A percentile compares a stretch with the other conserved stretches of the same genome.
phyloP scores from a whole-genome alignment of 1,140 invertebrate genomes.

The Lasioglossum baleicum region DNA sequence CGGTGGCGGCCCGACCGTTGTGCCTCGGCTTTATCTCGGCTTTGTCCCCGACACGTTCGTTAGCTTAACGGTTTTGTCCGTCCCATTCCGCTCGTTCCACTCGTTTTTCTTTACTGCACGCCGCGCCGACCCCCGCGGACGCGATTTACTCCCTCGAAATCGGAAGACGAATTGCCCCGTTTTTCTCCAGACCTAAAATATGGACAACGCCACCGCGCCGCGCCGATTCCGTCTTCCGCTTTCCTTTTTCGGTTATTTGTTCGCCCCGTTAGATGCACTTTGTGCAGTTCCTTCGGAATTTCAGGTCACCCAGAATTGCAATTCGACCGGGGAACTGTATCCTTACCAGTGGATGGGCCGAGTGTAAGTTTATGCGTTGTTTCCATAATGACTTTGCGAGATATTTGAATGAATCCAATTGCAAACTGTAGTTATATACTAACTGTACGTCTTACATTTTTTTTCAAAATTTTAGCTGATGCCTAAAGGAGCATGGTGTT shows the following conservation, averaged over 20 bases:
- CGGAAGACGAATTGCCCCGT: slow-evolving; percentile 46
- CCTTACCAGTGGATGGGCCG: no score
- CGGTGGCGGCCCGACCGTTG: neutral
- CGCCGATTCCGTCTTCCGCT: neutral
- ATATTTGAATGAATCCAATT: no score
- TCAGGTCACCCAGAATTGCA: no score
- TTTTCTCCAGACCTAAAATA: slow-evolving; percentile 19
- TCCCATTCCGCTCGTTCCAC: slow-evolving; percentile 14
- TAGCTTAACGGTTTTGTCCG: slow-evolving; percentile 54
- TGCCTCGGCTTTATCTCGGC: slow-evolving; percentile 53
- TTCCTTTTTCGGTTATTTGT: neutral
- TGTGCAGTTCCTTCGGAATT: no score
- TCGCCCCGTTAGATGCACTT: no score
- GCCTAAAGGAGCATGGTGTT: no score
- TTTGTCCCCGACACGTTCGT: slow-evolving; percentile 60
- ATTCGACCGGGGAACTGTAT: no score
- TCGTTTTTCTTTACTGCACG: slow-evolving; percentile 43
- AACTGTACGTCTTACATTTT: no score
- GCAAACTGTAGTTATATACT: no score
- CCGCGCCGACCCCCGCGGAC: slow-evolving; percentile 12
- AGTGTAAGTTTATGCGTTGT: no score
- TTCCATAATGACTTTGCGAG: neutral
- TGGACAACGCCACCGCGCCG: neutral
- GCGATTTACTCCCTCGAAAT: slow-evolving; percentile 49
- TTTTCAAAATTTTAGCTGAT: no score